These are phyloP conservation scores for Oreochromis aureus DNA, from an alignment of 2,113 vertebrate genomes.

Conservation along the genomic window DNA sequence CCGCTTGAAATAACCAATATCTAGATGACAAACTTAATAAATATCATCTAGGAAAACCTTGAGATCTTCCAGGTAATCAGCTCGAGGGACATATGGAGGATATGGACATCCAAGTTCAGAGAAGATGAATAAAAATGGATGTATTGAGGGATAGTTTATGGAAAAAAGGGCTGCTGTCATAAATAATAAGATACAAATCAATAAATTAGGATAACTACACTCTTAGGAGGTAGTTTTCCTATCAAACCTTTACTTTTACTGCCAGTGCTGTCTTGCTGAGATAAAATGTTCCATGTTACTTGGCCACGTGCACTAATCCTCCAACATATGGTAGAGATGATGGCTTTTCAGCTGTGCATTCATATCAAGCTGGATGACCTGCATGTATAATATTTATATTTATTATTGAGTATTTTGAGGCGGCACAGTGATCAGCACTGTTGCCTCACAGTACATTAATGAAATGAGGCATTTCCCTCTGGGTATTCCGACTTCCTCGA, in stretches of 20 bases:
- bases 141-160: background rate
- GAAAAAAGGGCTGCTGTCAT: background rate
- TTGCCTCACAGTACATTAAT: background rate
- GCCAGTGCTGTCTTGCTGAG: background rate
- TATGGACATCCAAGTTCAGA: accelerated
- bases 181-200: background rate
- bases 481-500: background rate
- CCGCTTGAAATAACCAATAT: background rate
- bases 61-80: background rate
- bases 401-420: background rate
- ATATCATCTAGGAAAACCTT: background rate
- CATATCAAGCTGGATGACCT: background rate
- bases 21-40: background rate
- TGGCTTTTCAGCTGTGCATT: background rate
- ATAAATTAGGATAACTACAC: background rate
- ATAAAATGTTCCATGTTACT: background rate
- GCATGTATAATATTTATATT: background rate
- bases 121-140: background rate
- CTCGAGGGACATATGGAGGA: background rate
- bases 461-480: background rate
- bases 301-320: background rate
- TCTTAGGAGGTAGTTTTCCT: background rate
- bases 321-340: background rate
- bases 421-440: background rate
- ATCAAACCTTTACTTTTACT: background rate